Evolutionary conservation across 2,888 invertebrate species (phyloP), one percentile per base, ranked within the genome.

Genomic region (Eumacrocentrus americanus): DNA sequence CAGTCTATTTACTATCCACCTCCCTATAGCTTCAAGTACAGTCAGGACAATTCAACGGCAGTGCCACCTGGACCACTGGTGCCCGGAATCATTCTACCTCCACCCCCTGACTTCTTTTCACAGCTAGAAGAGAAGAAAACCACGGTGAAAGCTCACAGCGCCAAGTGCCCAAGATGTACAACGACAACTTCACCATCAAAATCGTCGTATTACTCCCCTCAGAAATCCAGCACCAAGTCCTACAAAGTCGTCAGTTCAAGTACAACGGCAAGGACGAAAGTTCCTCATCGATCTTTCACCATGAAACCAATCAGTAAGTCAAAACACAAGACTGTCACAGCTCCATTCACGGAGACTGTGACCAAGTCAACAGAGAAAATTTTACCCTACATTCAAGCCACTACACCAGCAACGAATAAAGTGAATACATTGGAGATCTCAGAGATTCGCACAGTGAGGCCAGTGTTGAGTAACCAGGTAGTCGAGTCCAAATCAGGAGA

Each of bases 1-100:
- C 93, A 93, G 73, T 92, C 93, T 70, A 89, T 94, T 57, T 94
- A 93, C 77, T 93, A 94, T 85, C 94, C 94, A 73, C 94, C 94
- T 75, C 92, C 93, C 11, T 94, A 94, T 84, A 93, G 91, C 81
- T 92, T 92, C 84, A 89, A 90, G 68, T 93, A 91, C 81, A 89
- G 87, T 77, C 87, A 86, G 77, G 91, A 91, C 77, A 92, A 93
- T 81, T 86, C 89, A 40, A 88, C 87, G 48, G 79, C 83, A 9
- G 92, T 94, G 34, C 89, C 91, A 42, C 91, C 93, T 0, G 93
- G 94, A 47, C 94, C 94, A 0, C 81, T 94, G 62, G 94, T 94
- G 5, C 94, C 94, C 2, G 94, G 94, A 52, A 93, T 94, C 63
- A 89, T 94, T 22, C 81, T 94, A 51, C 94, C 94, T 2, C 94